A percentile compares a stretch with the other conserved stretches of the same genome.
Evolutionary conservation across 2,113 vertebrate genomes (phyloP).

Genomic region (Chlamydotis undulata): DNA sequence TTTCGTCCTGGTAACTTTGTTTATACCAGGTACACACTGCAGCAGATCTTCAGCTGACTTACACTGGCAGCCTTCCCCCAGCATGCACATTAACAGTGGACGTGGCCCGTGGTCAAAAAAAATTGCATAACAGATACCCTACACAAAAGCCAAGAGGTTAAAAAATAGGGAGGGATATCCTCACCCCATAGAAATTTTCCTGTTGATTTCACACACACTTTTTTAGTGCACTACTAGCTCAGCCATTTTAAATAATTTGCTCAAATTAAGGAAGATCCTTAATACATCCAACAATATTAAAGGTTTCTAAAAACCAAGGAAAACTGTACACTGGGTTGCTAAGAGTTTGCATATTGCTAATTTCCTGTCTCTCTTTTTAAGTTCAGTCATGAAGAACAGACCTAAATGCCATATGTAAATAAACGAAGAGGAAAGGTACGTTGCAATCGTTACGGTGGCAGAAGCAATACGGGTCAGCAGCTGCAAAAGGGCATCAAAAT

Average conservation of each 20-base stretch:
- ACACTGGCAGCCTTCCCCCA: background rate
- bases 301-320: background rate
- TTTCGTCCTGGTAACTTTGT: background rate
- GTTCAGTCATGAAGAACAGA: background rate
- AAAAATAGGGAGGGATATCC: background rate
- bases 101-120: background rate
- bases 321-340: background rate
- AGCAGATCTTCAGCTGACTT: constrained; percentile 2
- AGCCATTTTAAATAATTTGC: background rate
- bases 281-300: background rate
- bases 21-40: background rate
- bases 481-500: background rate
- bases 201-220: background rate
- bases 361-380: background rate
- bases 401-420: background rate
- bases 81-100: background rate
- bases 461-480: background rate
- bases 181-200: background rate
- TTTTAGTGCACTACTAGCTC: background rate
- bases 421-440: background rate
- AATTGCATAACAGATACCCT: background rate
- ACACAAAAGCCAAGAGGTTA: background rate
- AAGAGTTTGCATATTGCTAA: background rate
- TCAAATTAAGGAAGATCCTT: background rate
- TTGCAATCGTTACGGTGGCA: background rate